Percentiles rank a stretch among this genome's conserved stretches.
These are phyloP conservation scores for Ciconia stormi DNA, from an alignment of 2,113 vertebrate genomes.

Conservation along the genomic window DNA sequence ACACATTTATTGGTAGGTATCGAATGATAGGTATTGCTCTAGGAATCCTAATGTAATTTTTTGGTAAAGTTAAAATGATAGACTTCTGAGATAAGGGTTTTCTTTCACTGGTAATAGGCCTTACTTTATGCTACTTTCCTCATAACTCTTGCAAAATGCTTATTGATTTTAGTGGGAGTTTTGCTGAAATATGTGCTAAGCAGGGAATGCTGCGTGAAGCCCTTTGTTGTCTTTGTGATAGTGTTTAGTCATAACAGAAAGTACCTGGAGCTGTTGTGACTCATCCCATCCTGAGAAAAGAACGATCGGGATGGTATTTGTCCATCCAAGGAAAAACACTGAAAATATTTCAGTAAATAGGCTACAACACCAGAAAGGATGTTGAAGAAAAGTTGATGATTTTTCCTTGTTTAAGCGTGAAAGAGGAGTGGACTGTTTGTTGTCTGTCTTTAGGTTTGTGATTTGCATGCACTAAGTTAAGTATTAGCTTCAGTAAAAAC, in stretches of 20 bases:
- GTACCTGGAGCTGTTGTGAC: background rate
- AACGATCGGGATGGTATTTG: accelerated
- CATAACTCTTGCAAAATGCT: background rate
- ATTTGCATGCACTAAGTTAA: background rate
- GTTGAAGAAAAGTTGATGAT: background rate
- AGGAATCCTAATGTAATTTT: background rate
- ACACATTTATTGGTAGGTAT: background rate
- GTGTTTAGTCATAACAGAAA: background rate
- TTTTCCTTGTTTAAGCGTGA: background rate
- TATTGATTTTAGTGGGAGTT: background rate
- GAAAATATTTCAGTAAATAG: background rate
- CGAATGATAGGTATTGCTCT: background rate
- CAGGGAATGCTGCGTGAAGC: background rate
- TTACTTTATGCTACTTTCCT: background rate
- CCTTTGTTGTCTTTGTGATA: background rate
- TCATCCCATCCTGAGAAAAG: background rate
- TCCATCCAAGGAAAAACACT: background rate
- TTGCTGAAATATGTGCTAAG: background rate
- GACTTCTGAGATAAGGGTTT: background rate
- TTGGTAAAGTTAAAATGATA: background rate
- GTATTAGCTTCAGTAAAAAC: background rate
- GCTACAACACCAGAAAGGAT: background rate
- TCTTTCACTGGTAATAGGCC: background rate
- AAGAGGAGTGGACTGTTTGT: background rate
- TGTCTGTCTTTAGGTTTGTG: background rate